Evolutionary conservation across 2,797 vertebrate genomes (phyloP), one percentile per base, ranked within the genome.

Genomic region (Tokudaia muenninki): DNA sequence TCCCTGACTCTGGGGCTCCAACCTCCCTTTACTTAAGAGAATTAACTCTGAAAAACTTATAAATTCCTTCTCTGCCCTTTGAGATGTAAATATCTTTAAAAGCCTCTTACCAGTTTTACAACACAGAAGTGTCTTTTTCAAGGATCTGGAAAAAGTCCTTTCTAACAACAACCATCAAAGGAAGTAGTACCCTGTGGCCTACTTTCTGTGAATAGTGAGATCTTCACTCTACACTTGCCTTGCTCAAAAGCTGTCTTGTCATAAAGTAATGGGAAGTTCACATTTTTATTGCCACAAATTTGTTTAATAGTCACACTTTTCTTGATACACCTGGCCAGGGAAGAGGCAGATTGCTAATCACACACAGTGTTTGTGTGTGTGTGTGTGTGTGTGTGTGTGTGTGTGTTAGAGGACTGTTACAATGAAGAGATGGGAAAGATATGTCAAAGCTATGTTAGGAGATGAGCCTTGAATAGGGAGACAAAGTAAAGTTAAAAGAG

Each of bases 51-150:
- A 72, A 50, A 95, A 92, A 81, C 29, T 78, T 92, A 14, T 19
- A 95, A 93, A 70, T 95, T 91, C 31, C 90, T 89, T 77, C 84
- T 92, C 11, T 90, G 67, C 17, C n/a, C 74, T 90, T 89, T 92
- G 44, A 94, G 57, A 91, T 87, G 82, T 88, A 86, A 97, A 95
- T 91, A 37, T 90, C 92, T 78, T 88, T 65, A 91, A 95, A 96
- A 95, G 50, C 78, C 19, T 91, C 59, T 92, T 84, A 14, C 41
- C 24, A 59, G 26, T 80, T 94, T 94, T 94, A 84, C 31, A 84
- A 61, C 4, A n/a, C 17, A 87, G 72, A 77, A 90, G 82, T 44
- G 17, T 63, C 67, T 91, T 94, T 91, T 5, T 92, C 77, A 65
- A 63, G 29, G 8, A 87, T 17, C 29, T 52, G 29, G 61, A 86